Percentiles rank a stretch among this genome's conserved stretches.
phyloP scores from a whole-genome alignment of 1,140 invertebrate genomes.

The Polyergus mexicanus region DNA sequence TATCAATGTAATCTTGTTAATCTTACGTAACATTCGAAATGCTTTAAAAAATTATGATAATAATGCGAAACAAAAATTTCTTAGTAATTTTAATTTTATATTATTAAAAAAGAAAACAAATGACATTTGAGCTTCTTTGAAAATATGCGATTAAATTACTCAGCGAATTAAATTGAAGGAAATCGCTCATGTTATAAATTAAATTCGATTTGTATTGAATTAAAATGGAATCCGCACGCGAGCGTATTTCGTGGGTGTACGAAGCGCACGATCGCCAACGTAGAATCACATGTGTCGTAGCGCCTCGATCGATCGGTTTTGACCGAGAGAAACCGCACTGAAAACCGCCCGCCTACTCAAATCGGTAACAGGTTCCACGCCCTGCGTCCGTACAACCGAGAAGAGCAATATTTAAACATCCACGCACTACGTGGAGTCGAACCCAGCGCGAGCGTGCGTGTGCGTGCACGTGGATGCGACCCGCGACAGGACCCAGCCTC shows the following conservation, averaged over 20 bases:
- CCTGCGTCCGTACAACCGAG: conserved; percentile 50
- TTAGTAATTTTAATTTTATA: no score
- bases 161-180: neutral
- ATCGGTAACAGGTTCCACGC: conserved; percentile 77
- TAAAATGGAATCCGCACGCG: neutral
- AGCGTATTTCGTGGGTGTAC: conserved; percentile 10
- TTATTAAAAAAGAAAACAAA: neutral
- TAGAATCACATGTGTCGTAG: conserved; percentile 33
- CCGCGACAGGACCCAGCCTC: conserved; percentile 67
- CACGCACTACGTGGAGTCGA: neutral
- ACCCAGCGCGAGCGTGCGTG: neutral
- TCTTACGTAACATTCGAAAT: no score
- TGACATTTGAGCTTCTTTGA: neutral
- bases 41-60: no score
- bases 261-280: conserved; percentile 1
- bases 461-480: conserved; percentile 64
- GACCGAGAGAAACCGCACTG: conserved; percentile 42
- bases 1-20: no score
- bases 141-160: conserved; percentile 10
- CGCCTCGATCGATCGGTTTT: conserved; percentile 56
- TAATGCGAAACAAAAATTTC: no score
- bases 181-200: neutral
- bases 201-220: neutral
- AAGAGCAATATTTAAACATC: conserved; percentile 64
- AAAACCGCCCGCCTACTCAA: conserved; percentile 72